phyloP scores from a whole-genome alignment of 2,797 vertebrate species.

The Channa striata region DNA sequence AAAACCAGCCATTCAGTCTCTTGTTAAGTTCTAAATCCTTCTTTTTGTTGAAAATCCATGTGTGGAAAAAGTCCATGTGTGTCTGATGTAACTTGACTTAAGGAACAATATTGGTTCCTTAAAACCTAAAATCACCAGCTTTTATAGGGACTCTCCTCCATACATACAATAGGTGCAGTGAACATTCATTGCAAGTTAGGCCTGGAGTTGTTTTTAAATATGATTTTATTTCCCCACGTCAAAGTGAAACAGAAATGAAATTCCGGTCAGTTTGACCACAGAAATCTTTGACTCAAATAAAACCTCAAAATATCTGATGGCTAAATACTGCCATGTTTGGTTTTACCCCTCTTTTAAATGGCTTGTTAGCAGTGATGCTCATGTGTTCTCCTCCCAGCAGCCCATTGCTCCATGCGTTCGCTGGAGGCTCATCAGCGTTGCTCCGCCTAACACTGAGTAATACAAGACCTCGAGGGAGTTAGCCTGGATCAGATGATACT shows the following conservation, averaged over 20 bases:
- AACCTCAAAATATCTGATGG: neutral
- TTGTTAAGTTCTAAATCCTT: neutral
- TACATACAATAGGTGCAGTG: neutral
- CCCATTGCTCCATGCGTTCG: neutral
- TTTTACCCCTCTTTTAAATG: neutral
- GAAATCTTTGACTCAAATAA: neutral
- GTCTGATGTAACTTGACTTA: too few relatives aligned
- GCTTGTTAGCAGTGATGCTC: neutral
- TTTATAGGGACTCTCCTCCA: neutral
- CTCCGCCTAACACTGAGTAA: slow-evolving; percentile 29
- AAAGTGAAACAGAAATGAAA: too few relatives aligned
- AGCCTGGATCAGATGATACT: slow-evolving; percentile 28
- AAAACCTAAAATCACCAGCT: neutral
- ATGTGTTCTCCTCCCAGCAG: slow-evolving; percentile 6
- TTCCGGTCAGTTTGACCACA: neutral
- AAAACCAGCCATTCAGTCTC: neutral
- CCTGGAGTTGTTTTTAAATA: too few relatives aligned
- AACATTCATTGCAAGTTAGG: neutral
- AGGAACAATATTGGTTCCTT: too few relatives aligned
- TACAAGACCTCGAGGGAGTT: slow-evolving; percentile 15
- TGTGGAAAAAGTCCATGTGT: too few relatives aligned
- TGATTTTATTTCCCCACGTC: too few relatives aligned
- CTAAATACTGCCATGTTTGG: neutral
- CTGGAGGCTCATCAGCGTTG: slow-evolving; percentile 25
- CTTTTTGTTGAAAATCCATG: neutral